Evolutionary conservation across 2,888 invertebrate species (phyloP).

Genomic region (Tetheella fluctuosa): DNA sequence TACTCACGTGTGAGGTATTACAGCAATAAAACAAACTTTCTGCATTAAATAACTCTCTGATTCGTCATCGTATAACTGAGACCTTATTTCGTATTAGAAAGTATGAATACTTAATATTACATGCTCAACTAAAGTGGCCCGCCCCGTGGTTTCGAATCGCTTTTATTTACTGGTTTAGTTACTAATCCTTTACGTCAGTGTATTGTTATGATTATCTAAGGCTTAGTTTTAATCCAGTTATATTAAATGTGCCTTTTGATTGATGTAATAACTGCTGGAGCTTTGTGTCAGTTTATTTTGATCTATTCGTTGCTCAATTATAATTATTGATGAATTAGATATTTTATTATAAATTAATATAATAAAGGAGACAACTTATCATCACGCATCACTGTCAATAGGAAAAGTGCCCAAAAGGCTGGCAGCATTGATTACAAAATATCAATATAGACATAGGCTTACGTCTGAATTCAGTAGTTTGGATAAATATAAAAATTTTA

Average conservation of each 20-base stretch:
- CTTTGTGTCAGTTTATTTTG: neutral
- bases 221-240: neutral
- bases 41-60: neutral
- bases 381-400: no score
- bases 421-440: neutral
- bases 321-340: no score
- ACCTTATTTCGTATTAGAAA: slow-evolving; percentile 6
- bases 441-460: neutral
- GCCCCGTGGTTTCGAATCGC: neutral
- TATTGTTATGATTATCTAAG: neutral
- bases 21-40: neutral
- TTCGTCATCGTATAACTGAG: neutral
- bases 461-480: no score
- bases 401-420: no score
- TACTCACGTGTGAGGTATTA: neutral
- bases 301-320: no score
- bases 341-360: no score
- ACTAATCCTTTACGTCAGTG: neutral
- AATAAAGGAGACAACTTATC: no score
- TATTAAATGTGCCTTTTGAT: neutral
- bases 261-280: neutral
- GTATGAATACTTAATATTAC: slow-evolving; percentile 1
- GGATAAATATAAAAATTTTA: no score
- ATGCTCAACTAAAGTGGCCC: neutral
- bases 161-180: neutral